A percentile compares a stretch with the other conserved stretches of the same genome.
Conservation (phyloP, 2,888 invertebrate species). For the Idaea aversata region DNA sequence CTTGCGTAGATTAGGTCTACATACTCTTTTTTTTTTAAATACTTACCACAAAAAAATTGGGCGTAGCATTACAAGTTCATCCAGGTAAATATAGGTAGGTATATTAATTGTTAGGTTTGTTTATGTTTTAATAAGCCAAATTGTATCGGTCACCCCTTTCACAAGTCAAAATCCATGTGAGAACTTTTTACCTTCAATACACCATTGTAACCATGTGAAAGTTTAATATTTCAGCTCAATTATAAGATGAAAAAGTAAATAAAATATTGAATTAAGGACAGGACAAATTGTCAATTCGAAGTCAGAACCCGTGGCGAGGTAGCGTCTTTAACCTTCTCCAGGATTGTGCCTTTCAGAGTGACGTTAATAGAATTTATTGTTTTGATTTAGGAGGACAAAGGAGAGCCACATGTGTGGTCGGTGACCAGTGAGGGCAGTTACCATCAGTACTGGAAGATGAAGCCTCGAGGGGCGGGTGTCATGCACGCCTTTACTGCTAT, state of each 20-base stretch:
- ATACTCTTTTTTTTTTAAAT: too few species aligned
- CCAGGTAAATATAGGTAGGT: too few species aligned
- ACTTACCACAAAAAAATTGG: not conserved
- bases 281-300: not conserved
- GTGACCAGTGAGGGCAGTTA: conserved; percentile 50
- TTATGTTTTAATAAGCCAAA: not conserved
- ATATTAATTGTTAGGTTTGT: not conserved
- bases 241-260: not conserved
- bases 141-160: not conserved
- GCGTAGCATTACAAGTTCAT: too few species aligned
- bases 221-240: not conserved
- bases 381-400: conserved; percentile 15
- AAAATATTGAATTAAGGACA: not conserved
- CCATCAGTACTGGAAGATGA: conserved; percentile 64
- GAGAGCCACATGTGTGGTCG: conserved; percentile 66
- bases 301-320: not conserved
- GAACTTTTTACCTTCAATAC: not conserved
- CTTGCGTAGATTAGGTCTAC: too few species aligned
- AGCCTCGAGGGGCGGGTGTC: conserved; percentile 81
- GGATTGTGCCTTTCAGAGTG: not conserved
- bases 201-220: not conserved
- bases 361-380: not conserved
- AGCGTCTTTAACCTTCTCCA: too few species aligned
- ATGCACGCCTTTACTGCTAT: conserved; percentile 93
- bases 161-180: not conserved